Percentiles rank a stretch among this genome's conserved stretches.
Conservation (phyloP, 1,140 invertebrate species). For the Euura lappo region DNA sequence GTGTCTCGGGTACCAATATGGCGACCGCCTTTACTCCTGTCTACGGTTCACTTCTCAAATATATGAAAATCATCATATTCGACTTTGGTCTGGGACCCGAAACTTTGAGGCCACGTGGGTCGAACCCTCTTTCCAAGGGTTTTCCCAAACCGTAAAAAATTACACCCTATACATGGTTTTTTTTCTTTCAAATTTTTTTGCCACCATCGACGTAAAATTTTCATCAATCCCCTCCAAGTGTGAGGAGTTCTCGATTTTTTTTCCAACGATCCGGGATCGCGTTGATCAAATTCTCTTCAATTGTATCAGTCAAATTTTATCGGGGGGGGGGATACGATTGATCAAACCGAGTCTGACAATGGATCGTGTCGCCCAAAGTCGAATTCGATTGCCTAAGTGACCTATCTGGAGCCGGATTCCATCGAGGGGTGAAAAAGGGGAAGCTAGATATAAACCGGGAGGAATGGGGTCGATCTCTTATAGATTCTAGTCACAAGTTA, state of each 20-base stretch:
- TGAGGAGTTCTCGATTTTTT: neutral
- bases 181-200: neutral
- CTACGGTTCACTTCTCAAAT: slow-evolving; percentile 29
- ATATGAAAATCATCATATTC: slow-evolving; percentile 51
- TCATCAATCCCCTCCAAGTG: too few species aligned
- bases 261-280: neutral
- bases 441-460: neutral
- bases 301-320: neutral
- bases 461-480: neutral
- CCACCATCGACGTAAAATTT: too few species aligned
- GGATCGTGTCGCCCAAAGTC: neutral
- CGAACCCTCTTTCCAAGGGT: neutral
- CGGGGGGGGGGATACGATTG: neutral
- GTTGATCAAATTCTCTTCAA: neutral
- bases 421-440: neutral
- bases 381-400: neutral
- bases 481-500: neutral
- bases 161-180: neutral
- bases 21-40: slow-evolving; percentile 10
- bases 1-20: slow-evolving; percentile 50
- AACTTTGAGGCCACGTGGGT: neutral
- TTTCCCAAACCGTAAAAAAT: neutral
- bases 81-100: slow-evolving; percentile 34
- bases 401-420: neutral
- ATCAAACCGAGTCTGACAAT: neutral